phyloP scores from a whole-genome alignment of 2,113 vertebrate genomes.

The Aptenodytes forsteri region DNA sequence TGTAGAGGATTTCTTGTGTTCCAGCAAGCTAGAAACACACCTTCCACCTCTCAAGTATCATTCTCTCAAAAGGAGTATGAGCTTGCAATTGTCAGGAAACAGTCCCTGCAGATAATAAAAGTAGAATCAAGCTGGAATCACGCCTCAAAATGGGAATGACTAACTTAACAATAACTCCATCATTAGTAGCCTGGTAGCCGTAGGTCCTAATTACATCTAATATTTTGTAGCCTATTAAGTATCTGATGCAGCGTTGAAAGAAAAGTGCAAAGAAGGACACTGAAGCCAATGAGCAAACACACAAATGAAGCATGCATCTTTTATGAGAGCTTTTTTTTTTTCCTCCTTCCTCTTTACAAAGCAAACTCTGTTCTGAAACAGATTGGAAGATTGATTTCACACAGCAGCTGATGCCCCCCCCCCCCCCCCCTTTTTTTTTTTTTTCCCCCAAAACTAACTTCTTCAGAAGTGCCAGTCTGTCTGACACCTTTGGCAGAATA shows the following conservation, averaged over 20 bases:
- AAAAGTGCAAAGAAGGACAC: neutral
- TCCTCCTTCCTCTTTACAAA: neutral
- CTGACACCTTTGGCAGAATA: constrained; percentile 9
- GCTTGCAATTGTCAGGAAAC: neutral
- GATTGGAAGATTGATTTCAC: constrained; percentile 32
- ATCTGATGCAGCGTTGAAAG: neutral
- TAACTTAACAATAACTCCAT: neutral
- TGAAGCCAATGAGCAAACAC: neutral
- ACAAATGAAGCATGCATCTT: neutral
- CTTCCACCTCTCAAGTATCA: neutral
- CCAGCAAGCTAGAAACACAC: neutral
- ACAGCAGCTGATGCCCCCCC: neutral
- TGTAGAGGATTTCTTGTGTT: neutral
- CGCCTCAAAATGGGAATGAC: neutral
- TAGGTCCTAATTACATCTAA: neutral
- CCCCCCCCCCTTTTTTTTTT: neutral
- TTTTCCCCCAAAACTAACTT: too few relatives aligned
- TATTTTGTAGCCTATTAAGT: neutral
- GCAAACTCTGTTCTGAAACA: constrained; percentile 10
- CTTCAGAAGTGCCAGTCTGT: constrained; percentile 40
- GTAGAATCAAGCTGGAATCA: neutral
- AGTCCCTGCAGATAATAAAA: neutral
- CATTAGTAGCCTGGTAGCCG: neutral
- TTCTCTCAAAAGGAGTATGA: neutral
- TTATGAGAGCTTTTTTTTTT: neutral